These are phyloP conservation scores for Balearica regulorum DNA, from an alignment of 2,797 vertebrate genomes.

Conservation along the genomic window DNA sequence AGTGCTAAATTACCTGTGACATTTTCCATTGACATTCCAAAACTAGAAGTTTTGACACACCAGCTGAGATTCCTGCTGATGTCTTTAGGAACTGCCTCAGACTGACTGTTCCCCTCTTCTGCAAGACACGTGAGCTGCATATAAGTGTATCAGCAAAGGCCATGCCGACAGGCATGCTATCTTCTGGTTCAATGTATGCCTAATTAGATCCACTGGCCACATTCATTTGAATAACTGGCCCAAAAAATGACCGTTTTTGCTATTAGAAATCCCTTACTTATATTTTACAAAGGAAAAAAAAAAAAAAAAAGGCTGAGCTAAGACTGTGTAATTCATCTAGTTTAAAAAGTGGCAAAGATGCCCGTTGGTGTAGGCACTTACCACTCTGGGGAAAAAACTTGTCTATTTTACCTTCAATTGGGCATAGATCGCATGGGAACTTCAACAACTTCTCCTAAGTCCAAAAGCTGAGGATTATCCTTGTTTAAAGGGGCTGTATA, in stretches of 20 bases:
- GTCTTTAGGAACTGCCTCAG: not conserved
- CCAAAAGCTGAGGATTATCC: not conserved
- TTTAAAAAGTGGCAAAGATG: not conserved
- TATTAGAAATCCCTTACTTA: not conserved
- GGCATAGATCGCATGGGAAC: not conserved
- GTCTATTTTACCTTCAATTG: not conserved
- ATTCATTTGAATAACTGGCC: not conserved
- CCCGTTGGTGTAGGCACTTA: not conserved
- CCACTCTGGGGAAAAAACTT: not conserved
- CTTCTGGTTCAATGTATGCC: not conserved
- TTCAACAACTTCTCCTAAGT: not conserved
- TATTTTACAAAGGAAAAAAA: not conserved
- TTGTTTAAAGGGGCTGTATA: rapidly evolving
- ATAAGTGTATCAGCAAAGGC: not conserved
- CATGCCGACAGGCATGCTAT: not conserved
- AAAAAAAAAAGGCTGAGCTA: not conserved
- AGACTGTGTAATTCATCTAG: not conserved
- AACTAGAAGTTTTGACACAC: not conserved
- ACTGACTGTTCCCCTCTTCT: not conserved
- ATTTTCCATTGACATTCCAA: not conserved
- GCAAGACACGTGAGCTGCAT: not conserved
- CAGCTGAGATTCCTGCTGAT: not conserved
- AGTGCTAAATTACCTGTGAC: not conserved
- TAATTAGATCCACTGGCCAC: not conserved
- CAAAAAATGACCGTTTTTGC: not conserved